Conservation (phyloP, 2,888 invertebrate genomes). For the Agonopterix alstromeriana region DNA sequence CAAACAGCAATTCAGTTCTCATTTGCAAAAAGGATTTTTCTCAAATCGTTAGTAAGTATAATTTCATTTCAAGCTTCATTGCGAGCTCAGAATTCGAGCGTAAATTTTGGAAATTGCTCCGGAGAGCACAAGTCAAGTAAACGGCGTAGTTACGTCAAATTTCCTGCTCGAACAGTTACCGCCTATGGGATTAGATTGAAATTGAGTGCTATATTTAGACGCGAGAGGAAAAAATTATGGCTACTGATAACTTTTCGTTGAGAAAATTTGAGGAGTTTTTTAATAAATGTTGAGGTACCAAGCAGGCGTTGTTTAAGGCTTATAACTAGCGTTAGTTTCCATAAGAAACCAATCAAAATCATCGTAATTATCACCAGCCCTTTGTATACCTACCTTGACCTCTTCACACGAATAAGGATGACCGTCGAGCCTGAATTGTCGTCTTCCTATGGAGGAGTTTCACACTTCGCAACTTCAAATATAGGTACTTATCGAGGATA, state of each 20-base stretch:
- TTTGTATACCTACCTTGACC: too few relatives aligned
- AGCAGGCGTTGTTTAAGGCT: too few relatives aligned
- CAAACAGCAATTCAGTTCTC: background rate
- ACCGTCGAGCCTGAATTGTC: too few relatives aligned
- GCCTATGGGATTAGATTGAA: constrained; percentile 51
- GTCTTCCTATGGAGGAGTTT: too few relatives aligned
- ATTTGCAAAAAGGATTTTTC: background rate
- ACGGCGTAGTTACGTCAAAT: constrained; percentile 44
- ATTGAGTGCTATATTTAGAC: constrained; percentile 45
- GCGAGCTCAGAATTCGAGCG: constrained; percentile 3
- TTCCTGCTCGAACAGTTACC: constrained; percentile 27
- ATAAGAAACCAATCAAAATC: too few relatives aligned
- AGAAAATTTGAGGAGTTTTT: background rate
- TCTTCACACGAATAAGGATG: too few relatives aligned
- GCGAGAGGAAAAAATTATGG: constrained; percentile 26
- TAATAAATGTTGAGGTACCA: too few relatives aligned
- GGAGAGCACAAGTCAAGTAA: constrained; percentile 4
- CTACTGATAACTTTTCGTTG: constrained; percentile 1
- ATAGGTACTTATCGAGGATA: too few relatives aligned
- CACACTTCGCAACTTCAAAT: too few relatives aligned
- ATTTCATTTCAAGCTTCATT: constrained; percentile 12
- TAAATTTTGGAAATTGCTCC: constrained; percentile 6
- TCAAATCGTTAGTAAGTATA: background rate
- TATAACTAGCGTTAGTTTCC: too few relatives aligned
- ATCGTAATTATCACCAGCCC: too few relatives aligned